Base-by-base conservation (phyloP, 2,113 vertebrate genomes). In the Sphaerodactylus townsendi region DNA sequence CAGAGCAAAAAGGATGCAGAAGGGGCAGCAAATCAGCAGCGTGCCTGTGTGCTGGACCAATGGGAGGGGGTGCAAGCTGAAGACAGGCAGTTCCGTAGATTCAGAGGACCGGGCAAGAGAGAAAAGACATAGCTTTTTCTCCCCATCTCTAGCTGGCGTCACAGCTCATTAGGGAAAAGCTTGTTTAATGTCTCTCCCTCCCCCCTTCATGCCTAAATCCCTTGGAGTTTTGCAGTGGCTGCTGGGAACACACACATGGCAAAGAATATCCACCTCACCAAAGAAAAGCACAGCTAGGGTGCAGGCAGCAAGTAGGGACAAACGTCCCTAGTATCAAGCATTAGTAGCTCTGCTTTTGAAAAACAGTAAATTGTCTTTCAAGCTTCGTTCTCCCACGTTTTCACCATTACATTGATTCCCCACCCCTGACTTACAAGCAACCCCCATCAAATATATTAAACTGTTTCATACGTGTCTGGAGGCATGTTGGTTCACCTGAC, bases 161-260 rank as follows among this genome's bases (percentile, higher is more conserved):
- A 95, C 94, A 94, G 93, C 90, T 96, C 95, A 93, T 96, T 94
- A 95, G 94, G 89, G 93, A 93, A 94, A 94, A 93, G 93, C 84
- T 91, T 95, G 93, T 94, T 94, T 93, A 88, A 93, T 81, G 35
- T 88, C 81, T 53, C 64, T 91, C 89, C 89, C 89, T 89, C 92
- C 89, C 69, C 89, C 65, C 80, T 81, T 70, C 2, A 62, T 82
- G 83, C 90, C 87, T 91, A 93, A 94, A 94, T 91, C 91, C 91
- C 85, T 93, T 88, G 75, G 87, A 91, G 87, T 82, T 79, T 81
- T 69, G 82, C 89, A 79, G 73, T 78, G 91, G 87, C 86, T 94
- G 92, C 77, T 62, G 87, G 88, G 84, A 92, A 94, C 87, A 92
- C 68, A 85, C 6, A 74, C 0, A 5, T 46, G 89, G 85, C 81